Base-by-base conservation (phyloP, 2,797 vertebrate genomes). In the Sebastiscus albofasciatus region DNA sequence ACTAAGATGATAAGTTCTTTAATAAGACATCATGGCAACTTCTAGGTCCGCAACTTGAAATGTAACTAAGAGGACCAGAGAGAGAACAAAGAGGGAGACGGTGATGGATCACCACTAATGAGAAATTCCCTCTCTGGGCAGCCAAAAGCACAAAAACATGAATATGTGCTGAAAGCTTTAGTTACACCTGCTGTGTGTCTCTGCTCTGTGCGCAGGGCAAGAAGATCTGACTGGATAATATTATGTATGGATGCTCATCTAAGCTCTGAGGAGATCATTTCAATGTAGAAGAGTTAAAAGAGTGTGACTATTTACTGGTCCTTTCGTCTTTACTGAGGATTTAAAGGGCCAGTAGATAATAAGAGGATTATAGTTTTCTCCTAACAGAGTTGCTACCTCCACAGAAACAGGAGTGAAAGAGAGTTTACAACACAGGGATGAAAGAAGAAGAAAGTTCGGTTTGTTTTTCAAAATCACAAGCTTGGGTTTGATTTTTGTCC, bases 121-220 rank as follows among this genome's bases (percentile, higher is more conserved):
- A 82, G 52, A 82, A 83, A 76, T 46, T 72, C 67, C 64, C 75
- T 74, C 71, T 67, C 4, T 18, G 71, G 84, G 61, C 61, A 70
- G 81, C 83, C 68, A 85, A 81, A 83, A 78, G 79, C 39, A 79
- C 66, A 82, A 85, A 75, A 87, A 77, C 82, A 88, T 75, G 71
- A 90, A 85, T 71, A 86, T 71, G 84, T 90, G 88, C 13, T 83
- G 89, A 93, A 90, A 89, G 76, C 73, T 84, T 52, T 8, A 29
- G 71, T 87, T 87, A 75, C 89, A 92, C 90, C 90, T 93, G 91
- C 73, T 66, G 33, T 22, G 34, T 60, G 42, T 18, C 18, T 78
- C 46, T 29, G 8, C 68, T 81, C 49, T 18, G 68, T 60, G 68
- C 42, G 3, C 29, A 46, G 2, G 8, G 16, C 8, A 27, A 14